Evolutionary conservation across 2,113 vertebrate species (phyloP).

Genomic region (Xyrauchen texanus): DNA sequence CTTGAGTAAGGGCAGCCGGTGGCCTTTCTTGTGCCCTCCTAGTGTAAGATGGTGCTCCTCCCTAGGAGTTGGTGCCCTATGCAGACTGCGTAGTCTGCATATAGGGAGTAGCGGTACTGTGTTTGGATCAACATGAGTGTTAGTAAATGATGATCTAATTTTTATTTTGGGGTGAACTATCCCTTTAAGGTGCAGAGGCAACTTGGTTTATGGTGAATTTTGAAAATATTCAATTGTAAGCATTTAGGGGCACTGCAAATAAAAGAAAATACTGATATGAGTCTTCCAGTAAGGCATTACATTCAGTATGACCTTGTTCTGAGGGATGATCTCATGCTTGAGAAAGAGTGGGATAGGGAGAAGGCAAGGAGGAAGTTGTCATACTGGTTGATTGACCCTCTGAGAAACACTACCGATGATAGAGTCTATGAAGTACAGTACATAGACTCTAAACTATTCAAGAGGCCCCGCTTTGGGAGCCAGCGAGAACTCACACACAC

Average conservation of each 20-base stretch:
- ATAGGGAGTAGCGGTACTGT: too few relatives aligned
- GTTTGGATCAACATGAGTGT: too few relatives aligned
- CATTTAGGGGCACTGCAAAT: too few relatives aligned
- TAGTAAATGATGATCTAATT: too few relatives aligned
- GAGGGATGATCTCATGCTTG: background rate
- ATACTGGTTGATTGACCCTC: background rate
- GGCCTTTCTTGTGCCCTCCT: too few relatives aligned
- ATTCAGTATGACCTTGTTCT: background rate
- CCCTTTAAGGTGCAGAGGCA: background rate
- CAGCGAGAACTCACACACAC: background rate
- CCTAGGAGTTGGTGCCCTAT: too few relatives aligned
- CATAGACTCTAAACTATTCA: constrained; percentile 9
- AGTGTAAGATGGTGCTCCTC: too few relatives aligned
- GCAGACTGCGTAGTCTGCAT: too few relatives aligned
- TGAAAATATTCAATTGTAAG: background rate
- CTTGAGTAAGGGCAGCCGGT: too few relatives aligned
- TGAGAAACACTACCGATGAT: background rate
- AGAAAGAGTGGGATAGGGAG: background rate
- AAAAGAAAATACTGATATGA: too few relatives aligned
- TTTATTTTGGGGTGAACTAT: too few relatives aligned
- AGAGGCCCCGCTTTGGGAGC: background rate
- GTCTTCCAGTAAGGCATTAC: background rate
- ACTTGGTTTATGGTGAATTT: background rate
- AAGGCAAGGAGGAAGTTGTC: constrained; percentile 12
- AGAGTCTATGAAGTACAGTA: background rate